These are phyloP conservation scores for Elmis aenea DNA, from an alignment of 2,888 invertebrate genomes.

Conservation along the genomic window DNA sequence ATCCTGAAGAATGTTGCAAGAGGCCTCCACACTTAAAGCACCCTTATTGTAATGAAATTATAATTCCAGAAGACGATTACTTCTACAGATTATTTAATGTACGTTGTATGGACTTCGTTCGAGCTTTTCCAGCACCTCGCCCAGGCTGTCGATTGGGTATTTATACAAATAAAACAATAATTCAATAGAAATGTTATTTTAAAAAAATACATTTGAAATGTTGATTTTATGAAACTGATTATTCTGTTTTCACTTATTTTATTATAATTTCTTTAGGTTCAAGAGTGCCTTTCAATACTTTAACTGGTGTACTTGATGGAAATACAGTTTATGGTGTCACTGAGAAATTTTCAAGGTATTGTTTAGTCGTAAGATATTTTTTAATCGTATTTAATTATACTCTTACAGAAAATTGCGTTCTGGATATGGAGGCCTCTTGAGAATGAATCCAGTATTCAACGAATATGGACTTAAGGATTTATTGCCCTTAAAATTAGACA, in stretches of 20 bases:
- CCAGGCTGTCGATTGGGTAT: constrained; percentile 82
- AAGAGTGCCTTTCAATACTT: constrained; percentile 76
- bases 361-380: no score
- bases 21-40: constrained; percentile 77
- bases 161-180: constrained; percentile 21
- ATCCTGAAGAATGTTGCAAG: constrained; percentile 86
- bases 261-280: constrained; percentile 55
- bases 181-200: no score
- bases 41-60: constrained; percentile 87
- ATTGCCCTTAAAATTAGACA: constrained; percentile 79
- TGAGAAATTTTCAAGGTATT: constrained; percentile 76
- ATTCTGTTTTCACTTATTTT: background rate
- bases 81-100: constrained; percentile 82
- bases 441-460: constrained; percentile 85
- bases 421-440: constrained; percentile 74
- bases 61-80: constrained; percentile 83
- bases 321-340: constrained; percentile 87
- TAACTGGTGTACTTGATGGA: constrained; percentile 81
- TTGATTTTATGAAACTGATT: background rate
- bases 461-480: constrained; percentile 85
- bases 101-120: constrained; percentile 84
- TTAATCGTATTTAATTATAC: constrained; percentile 6
- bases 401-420: constrained; percentile 67
- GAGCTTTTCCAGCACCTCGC: constrained; percentile 80
- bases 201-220: background rate